Conservation (phyloP, 2,797 vertebrate species). For the Lagodon rhomboides region DNA sequence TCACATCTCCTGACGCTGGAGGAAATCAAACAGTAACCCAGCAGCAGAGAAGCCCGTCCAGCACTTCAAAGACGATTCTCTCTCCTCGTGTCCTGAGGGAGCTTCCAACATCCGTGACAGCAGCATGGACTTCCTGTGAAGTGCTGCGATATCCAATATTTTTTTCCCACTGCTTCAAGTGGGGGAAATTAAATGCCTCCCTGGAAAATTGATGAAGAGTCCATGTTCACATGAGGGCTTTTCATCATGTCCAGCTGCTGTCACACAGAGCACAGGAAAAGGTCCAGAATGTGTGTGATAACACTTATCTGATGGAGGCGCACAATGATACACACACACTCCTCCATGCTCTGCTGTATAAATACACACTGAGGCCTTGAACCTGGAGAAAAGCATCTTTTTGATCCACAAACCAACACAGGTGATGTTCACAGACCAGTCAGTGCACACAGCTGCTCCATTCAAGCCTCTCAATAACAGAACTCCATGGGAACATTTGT, state of each 20-base stretch:
- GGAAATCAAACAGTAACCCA: slow-evolving; percentile 56
- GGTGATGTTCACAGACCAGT: neutral
- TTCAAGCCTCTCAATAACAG: neutral
- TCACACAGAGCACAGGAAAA: slow-evolving; percentile 13
- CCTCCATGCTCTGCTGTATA: slow-evolving; percentile 7
- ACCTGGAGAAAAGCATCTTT: neutral
- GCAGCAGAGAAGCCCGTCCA: slow-evolving; percentile 40
- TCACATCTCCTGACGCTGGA: slow-evolving; percentile 45
- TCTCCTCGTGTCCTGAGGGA: slow-evolving; percentile 49
- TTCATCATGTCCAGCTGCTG: slow-evolving; percentile 34
- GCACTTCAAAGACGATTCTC: slow-evolving; percentile 64
- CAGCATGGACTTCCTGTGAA: slow-evolving; percentile 44
- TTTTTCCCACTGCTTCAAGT: slow-evolving; percentile 22
- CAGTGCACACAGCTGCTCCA: neutral
- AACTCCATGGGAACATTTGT: neutral
- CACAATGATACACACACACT: neutral
- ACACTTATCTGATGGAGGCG: slow-evolving; percentile 9
- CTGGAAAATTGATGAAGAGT: slow-evolving; percentile 51
- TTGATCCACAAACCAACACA: neutral
- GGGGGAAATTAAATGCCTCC: slow-evolving; percentile 45
- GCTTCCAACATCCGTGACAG: slow-evolving; percentile 37
- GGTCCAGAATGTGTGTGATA: slow-evolving; percentile 15
- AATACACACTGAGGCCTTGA: neutral
- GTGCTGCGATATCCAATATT: slow-evolving; percentile 17
- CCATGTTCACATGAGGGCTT: slow-evolving; percentile 24